A percentile compares a stretch with the other conserved stretches of the same genome.
phyloP scores from a whole-genome alignment of 2,888 invertebrate genomes.

The Chrysodeixis includens region DNA sequence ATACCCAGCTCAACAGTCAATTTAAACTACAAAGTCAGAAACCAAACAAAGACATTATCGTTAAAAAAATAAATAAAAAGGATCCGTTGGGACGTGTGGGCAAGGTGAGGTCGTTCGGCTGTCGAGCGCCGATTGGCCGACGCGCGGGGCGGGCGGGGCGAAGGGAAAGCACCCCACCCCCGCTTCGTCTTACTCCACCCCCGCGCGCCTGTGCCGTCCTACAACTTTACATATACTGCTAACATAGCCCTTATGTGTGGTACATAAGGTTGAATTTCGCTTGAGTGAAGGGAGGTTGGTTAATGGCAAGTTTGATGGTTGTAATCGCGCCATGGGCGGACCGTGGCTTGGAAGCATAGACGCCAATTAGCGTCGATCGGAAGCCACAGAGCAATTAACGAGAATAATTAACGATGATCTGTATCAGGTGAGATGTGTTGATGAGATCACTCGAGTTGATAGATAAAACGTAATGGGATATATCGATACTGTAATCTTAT shows the following conservation, averaged over 20 bases:
- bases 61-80: slow-evolving; percentile 74
- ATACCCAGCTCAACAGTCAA: slow-evolving; percentile 46
- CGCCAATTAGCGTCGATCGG: slow-evolving; percentile 85
- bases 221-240: slow-evolving; percentile 74
- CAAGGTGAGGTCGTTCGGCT: slow-evolving; percentile 84
- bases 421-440: slow-evolving; percentile 52
- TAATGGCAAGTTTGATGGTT: slow-evolving; percentile 78
- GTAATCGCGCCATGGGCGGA: slow-evolving; percentile 88
- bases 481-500: neutral
- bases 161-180: slow-evolving; percentile 79
- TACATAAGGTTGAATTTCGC: slow-evolving; percentile 68
- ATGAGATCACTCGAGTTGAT: slow-evolving; percentile 52
- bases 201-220: slow-evolving; percentile 73
- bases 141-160: slow-evolving; percentile 79
- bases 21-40: slow-evolving; percentile 57
- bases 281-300: slow-evolving; percentile 59
- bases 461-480: neutral
- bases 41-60: slow-evolving; percentile 69
- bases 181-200: slow-evolving; percentile 81
- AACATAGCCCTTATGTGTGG: slow-evolving; percentile 66
- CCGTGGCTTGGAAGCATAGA: slow-evolving; percentile 80
- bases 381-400: slow-evolving; percentile 78
- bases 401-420: slow-evolving; percentile 73
- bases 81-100: slow-evolving; percentile 82
- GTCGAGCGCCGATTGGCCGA: slow-evolving; percentile 80